Base-by-base conservation (phyloP, 2,888 invertebrate genomes). In the Gisinianus flammeolus region DNA sequence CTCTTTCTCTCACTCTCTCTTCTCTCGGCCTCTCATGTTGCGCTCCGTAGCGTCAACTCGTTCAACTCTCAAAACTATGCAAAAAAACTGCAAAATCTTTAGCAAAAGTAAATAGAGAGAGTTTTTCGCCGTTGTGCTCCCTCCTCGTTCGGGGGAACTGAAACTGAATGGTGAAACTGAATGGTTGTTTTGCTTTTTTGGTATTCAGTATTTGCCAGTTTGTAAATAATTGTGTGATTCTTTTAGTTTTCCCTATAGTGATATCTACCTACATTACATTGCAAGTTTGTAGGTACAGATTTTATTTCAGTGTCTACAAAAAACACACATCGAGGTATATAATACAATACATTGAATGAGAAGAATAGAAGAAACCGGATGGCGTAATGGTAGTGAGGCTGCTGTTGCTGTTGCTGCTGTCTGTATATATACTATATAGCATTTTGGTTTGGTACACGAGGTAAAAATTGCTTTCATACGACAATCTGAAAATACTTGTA, bases 401-500 rank as follows among this genome's bases (percentile, higher is more conserved):
- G n/a, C n/a, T n/a, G n/a, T n/a, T n/a, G n/a, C n/a, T n/a, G n/a
- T n/a, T n/a, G n/a, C n/a, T n/a, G n/a, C n/a, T n/a, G n/a, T n/a
- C n/a, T n/a, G n/a, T n/a, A n/a, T n/a, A n/a, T n/a, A n/a, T n/a
- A n/a, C n/a, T n/a, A n/a, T n/a, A n/a, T n/a, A n/a, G n/a, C n/a
- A n/a, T n/a, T n/a, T n/a, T n/a, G n/a, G n/a, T n/a, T n/a, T n/a
- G n/a, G n/a, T n/a, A n/a, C n/a, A n/a, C n/a, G 62, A 72, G 72
- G 31, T 67, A 67, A n/a, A 67, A 69, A 69, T 69, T 35, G 31
- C 44, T 69, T 69, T 69, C 69, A 72, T 33, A 58, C 72, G 72
- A 72, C 72, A 72, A 72, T 58, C 72, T 72, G 56, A 72, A 72
- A 72, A 72, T 72, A 58, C 56, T 72, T 72, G 68, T 35, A 68